Evolutionary conservation across 2,888 invertebrate genomes (phyloP).

Genomic region (Coenonympha glycerion): DNA sequence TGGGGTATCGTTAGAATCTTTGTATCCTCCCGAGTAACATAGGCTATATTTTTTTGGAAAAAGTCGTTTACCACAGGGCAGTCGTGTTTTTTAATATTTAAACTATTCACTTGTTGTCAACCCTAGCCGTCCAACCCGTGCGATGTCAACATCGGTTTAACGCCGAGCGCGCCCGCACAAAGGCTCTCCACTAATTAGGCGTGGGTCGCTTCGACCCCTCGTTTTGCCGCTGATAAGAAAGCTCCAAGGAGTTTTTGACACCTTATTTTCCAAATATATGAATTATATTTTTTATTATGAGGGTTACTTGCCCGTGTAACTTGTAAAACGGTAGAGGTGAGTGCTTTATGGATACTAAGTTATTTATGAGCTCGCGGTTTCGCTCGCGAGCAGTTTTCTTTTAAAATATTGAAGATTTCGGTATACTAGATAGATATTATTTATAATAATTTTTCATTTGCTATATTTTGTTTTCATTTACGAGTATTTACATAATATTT

Average conservation of each 20-base stretch:
- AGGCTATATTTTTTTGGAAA: no score
- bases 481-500: no score
- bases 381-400: no score
- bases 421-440: no score
- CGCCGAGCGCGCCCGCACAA: conserved; percentile 30
- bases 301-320: conserved; percentile 2
- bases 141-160: conserved; percentile 33
- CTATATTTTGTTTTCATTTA: no score
- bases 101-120: conserved; percentile 12
- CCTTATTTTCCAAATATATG: conserved; percentile 5
- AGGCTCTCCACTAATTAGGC: conserved; percentile 32
- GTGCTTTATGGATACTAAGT: background rate
- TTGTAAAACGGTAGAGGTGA: background rate
- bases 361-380: background rate
- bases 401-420: no score
- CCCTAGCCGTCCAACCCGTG: conserved; percentile 22
- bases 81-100: no score
- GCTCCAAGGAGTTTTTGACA: conserved; percentile 19
- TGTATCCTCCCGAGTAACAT: no score
- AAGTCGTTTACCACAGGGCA: background rate
- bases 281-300: background rate
- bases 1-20: no score
- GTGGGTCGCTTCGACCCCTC: conserved; percentile 26
- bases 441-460: no score
- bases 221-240: conserved; percentile 23